Evolutionary conservation across 2,797 vertebrate genomes (phyloP).

Genomic region (Dendrocincla fuliginosa): DNA sequence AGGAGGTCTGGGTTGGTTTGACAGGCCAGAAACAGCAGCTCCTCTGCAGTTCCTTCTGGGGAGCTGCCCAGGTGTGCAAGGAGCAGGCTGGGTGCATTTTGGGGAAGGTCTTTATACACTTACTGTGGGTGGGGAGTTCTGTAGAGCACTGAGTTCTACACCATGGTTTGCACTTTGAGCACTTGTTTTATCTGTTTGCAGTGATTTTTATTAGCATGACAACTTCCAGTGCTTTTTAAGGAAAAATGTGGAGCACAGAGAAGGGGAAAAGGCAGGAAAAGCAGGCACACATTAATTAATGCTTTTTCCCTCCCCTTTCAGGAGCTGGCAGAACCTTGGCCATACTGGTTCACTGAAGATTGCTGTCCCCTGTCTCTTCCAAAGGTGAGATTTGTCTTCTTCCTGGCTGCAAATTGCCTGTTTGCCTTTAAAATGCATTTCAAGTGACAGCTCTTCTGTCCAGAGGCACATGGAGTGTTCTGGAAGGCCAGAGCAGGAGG

Average conservation of each 20-base stretch:
- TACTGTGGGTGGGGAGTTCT: background rate
- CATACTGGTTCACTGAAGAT: background rate
- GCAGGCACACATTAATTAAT: background rate
- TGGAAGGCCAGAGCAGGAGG: background rate
- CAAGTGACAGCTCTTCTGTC: fast-evolving
- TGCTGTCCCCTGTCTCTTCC: conserved; percentile 54
- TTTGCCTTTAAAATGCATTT: background rate
- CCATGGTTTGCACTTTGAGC: background rate
- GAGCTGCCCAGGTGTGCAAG: background rate
- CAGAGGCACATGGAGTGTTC: background rate
- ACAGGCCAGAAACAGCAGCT: background rate
- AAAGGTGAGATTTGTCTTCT: background rate
- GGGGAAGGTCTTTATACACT: background rate
- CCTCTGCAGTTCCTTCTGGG: too few relatives aligned
- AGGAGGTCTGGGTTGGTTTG: background rate
- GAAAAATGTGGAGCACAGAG: background rate
- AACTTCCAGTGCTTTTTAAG: background rate
- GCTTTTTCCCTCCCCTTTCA: background rate
- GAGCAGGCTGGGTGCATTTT: background rate
- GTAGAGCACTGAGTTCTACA: background rate
- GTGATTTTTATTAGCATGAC: background rate
- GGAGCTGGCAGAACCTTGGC: background rate
- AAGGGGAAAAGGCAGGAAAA: background rate
- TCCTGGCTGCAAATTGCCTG: background rate
- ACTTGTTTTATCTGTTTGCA: background rate